These are phyloP conservation scores for Psilopsiagon aurifrons DNA, from an alignment of 2,113 vertebrate genomes.

Conservation along the genomic window DNA sequence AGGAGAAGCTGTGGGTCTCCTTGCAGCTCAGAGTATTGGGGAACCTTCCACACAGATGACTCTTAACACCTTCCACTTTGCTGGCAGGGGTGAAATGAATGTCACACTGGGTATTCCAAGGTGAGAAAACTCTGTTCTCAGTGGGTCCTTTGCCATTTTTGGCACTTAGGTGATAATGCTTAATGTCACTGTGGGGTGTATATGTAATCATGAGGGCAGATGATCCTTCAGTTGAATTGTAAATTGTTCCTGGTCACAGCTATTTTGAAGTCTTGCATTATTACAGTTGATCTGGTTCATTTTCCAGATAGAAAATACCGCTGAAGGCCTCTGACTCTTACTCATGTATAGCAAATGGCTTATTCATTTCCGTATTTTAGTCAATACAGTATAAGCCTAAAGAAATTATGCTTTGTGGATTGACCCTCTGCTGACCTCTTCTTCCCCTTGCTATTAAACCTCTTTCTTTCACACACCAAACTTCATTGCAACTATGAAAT, in stretches of 20 bases:
- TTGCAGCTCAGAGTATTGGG: slow-evolving; percentile 96
- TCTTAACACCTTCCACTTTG: slow-evolving; percentile 98
- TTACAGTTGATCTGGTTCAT: neutral
- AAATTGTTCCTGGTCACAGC: neutral
- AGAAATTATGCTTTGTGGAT: neutral
- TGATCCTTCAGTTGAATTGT: neutral
- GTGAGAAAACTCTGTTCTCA: slow-evolving; percentile 64
- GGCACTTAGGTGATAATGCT: neutral
- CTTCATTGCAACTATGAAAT: neutral
- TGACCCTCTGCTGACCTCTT: neutral
- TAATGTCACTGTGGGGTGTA: neutral
- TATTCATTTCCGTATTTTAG: neutral
- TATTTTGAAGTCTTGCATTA: neutral
- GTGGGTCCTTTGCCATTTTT: neutral
- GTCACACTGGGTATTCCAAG: slow-evolving; percentile 97
- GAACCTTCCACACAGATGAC: slow-evolving; percentile 99
- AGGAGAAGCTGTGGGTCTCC: slow-evolving; percentile 92
- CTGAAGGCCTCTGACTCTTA: neutral
- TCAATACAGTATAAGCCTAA: neutral
- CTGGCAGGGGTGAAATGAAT: slow-evolving; percentile 99
- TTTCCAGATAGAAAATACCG: neutral
- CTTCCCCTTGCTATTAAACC: neutral
- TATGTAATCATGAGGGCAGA: neutral
- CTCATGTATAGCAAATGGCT: neutral
- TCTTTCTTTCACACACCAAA: neutral